These are phyloP conservation scores for Melanotaenia trifasciata DNA, from an alignment of 2,797 vertebrate genomes.

Conservation along the genomic window DNA sequence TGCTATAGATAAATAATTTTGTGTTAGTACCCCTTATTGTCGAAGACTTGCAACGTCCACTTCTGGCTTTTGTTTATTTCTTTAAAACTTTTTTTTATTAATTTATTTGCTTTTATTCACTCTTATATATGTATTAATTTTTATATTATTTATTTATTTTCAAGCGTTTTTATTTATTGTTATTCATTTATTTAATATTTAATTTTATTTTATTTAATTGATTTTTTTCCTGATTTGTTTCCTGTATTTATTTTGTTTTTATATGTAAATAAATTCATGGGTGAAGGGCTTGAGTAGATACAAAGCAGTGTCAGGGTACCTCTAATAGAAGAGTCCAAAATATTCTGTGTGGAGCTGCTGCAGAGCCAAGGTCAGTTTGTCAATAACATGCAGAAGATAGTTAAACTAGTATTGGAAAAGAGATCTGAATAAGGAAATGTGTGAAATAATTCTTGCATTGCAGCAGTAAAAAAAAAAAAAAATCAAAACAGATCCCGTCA, in stretches of 20 bases:
- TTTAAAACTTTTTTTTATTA: no score
- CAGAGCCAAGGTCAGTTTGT: constrained; percentile 65
- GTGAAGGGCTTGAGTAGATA: constrained; percentile 3
- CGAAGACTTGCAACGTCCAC: no score
- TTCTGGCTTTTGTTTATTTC: no score
- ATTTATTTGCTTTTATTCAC: no score
- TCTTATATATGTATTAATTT: no score
- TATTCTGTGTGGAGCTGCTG: constrained; percentile 49
- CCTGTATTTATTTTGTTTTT: not conserved
- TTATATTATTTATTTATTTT: no score
- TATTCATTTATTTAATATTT: not conserved
- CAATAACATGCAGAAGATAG: constrained; percentile 66
- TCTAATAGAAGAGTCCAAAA: constrained; percentile 33
- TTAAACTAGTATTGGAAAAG: constrained; percentile 23
- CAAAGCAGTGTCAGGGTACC: constrained; percentile 17
- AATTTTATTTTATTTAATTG: not conserved
- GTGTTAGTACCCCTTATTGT: no score
- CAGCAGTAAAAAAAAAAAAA: constrained; percentile 46
- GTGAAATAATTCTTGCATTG: constrained; percentile 35
- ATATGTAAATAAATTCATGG: not conserved
- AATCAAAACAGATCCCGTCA: constrained; percentile 34
- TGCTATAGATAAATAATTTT: no score
- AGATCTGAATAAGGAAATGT: constrained; percentile 35
- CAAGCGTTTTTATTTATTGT: no score
- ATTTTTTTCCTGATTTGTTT: not conserved